These are phyloP conservation scores for Athetis lepigone DNA, from an alignment of 2,888 invertebrate species.

Conservation along the genomic window DNA sequence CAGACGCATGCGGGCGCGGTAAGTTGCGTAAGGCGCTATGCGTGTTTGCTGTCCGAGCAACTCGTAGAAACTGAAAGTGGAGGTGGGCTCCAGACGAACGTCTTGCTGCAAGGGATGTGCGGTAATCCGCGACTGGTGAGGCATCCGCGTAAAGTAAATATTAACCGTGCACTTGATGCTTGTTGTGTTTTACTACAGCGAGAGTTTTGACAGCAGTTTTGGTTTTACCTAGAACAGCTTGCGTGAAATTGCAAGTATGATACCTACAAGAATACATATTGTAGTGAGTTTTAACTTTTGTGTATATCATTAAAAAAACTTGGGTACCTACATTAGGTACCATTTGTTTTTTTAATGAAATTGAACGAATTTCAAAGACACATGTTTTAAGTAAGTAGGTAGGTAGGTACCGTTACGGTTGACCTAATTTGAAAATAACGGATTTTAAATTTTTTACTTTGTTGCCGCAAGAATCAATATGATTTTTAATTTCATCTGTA, in stretches of 20 bases:
- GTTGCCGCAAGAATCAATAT: no score
- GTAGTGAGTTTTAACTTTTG: no score
- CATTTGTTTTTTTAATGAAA: no score
- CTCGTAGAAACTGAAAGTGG: slow-evolving; percentile 88
- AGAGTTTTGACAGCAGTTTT: slow-evolving; percentile 16
- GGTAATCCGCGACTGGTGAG: slow-evolving; percentile 45
- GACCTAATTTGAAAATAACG: no score
- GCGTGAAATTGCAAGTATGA: not conserved
- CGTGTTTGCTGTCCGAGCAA: slow-evolving; percentile 79
- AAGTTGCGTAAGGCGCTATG: slow-evolving; percentile 74
- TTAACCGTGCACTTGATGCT: slow-evolving; percentile 15
- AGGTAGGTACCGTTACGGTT: no score
- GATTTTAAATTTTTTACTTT: no score
- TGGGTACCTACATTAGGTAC: no score
- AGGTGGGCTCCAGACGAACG: slow-evolving; percentile 60
- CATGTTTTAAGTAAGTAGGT: no score
- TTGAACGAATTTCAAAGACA: no score
- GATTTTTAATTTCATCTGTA: no score
- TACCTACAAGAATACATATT: no score
- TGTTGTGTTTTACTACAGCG: slow-evolving; percentile 12
- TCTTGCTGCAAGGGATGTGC: slow-evolving; percentile 65
- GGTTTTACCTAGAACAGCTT: not conserved
- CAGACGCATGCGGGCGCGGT: slow-evolving; percentile 82
- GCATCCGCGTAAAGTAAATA: slow-evolving; percentile 48
- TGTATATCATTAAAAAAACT: no score